Base-by-base conservation (phyloP, 1,140 invertebrate species). In the Elymnias hypermnestra region DNA sequence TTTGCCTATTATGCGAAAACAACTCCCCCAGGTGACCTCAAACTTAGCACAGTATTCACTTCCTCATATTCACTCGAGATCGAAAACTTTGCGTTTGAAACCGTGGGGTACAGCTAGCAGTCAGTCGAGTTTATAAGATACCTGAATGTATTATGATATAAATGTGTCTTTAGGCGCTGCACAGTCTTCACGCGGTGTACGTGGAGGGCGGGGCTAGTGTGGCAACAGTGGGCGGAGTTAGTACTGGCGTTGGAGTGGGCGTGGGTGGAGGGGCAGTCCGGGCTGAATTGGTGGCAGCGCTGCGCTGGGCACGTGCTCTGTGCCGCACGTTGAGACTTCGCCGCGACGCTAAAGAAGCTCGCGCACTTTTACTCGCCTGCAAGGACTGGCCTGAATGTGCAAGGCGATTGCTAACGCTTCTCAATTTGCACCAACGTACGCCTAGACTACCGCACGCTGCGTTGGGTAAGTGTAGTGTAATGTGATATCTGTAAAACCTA, bases 101-200 rank as follows among this genome's bases (percentile, higher is more conserved):
- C n/a, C n/a, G n/a, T n/a, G n/a, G n/a, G n/a, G n/a, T n/a, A n/a
- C n/a, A n/a, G n/a, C n/a, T n/a, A n/a, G n/a, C n/a, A n/a, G n/a
- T n/a, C n/a, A n/a, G n/a, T n/a, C n/a, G n/a, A n/a, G n/a, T n/a
- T n/a, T n/a, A n/a, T n/a, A n/a, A n/a, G n/a, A n/a, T n/a, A n/a
- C n/a, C n/a, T n/a, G n/a, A n/a, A n/a, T n/a, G n/a, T n/a, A n/a
- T n/a, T n/a, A n/a, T n/a, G n/a, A n/a, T n/a, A n/a, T n/a, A 8
- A 14, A 22, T 33, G 14, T 25, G 1, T 44, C 39, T 86, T 7
- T 66, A 94, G 89, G 94, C 95, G 9, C 91, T 97, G 64, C 93
- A 94, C 78, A 96, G 95, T 52, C 83, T 97, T 42, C 95, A 97
- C 87, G 92, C 95, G 56, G 97, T 97, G 93, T 94, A 97, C 70